phyloP scores from a whole-genome alignment of 2,113 vertebrate species.

The Athene cunicularia region DNA sequence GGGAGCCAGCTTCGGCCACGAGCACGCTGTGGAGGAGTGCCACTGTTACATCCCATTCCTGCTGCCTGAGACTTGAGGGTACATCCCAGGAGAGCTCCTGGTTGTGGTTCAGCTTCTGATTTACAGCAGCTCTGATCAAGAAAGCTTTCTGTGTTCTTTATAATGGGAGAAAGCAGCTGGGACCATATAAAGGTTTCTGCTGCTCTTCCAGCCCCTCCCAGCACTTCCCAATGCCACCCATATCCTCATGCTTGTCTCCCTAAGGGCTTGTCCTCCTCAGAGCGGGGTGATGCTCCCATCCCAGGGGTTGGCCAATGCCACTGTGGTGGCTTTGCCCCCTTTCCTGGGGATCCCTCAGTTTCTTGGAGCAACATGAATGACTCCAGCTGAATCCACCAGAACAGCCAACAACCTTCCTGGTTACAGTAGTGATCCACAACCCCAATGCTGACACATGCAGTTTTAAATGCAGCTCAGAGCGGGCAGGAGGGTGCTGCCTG shows the following conservation, averaged over 20 bases:
- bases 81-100: background rate
- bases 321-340: background rate
- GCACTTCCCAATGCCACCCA: background rate
- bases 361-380: rapidly evolving
- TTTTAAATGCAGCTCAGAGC: background rate
- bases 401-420: background rate
- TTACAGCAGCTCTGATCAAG: background rate
- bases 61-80: background rate
- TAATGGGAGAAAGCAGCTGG: background rate
- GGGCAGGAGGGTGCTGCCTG: background rate
- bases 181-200: background rate
- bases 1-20: background rate
- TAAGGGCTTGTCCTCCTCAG: background rate
- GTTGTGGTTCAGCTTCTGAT: background rate
- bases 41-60: background rate
- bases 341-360: background rate
- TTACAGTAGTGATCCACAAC: background rate
- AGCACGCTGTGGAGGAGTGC: background rate
- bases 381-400: background rate
- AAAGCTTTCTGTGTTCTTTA: background rate
- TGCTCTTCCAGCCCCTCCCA: background rate
- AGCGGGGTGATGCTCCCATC: background rate
- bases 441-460: rapidly evolving
- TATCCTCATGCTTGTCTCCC: rapidly evolving
- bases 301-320: background rate